Evolutionary conservation across 2,113 vertebrate species (phyloP).

Genomic region (Syrmaticus mikado): DNA sequence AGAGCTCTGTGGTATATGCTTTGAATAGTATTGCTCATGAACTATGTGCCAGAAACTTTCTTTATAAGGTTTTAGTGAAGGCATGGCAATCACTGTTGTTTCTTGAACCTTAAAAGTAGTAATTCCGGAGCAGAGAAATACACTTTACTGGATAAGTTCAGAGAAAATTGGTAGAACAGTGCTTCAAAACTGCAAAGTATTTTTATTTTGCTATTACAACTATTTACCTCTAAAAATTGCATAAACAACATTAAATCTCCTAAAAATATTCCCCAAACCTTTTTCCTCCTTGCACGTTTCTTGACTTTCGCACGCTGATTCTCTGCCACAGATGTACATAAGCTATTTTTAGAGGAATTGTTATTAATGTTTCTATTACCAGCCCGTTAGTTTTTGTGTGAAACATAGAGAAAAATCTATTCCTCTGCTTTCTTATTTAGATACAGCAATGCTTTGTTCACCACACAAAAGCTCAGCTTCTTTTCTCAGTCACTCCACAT

Average conservation of each 20-base stretch:
- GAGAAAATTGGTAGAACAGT: background rate
- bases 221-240: background rate
- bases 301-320: background rate
- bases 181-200: background rate
- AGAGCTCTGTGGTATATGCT: background rate
- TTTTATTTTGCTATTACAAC: background rate
- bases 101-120: slow-evolving; percentile 16
- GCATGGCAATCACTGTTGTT: background rate
- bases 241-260: background rate
- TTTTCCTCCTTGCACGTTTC: background rate
- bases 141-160: background rate
- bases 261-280: background rate
- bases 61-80: slow-evolving; percentile 19
- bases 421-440: background rate
- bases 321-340: background rate
- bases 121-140: slow-evolving; percentile 8
- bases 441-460: background rate
- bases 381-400: background rate
- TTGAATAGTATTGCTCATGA: background rate
- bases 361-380: background rate
- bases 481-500: background rate
- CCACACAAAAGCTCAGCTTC: background rate
- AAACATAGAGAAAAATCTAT: background rate
- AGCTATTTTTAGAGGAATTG: background rate
- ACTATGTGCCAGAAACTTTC: background rate